Percentiles rank a stretch among this genome's conserved stretches.
These are phyloP conservation scores for Grus americana DNA, from an alignment of 2,113 vertebrate species.

Conservation along the genomic window DNA sequence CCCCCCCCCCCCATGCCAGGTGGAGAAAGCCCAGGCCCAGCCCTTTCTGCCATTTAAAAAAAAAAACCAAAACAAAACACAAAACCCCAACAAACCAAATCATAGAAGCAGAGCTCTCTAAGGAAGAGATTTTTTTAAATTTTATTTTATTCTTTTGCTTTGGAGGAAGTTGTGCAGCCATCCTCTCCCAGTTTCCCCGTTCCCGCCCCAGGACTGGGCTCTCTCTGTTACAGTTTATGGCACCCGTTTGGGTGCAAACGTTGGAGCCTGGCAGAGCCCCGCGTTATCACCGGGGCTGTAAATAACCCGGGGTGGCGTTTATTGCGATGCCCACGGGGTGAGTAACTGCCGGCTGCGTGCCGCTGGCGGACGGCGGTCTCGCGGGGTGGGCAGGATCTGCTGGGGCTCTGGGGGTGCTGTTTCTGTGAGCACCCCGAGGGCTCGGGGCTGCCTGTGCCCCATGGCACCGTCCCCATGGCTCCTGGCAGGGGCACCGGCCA, in stretches of 20 bases:
- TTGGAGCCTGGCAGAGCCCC: background rate
- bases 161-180: background rate
- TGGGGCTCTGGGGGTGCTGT: background rate
- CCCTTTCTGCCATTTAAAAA: background rate
- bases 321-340: background rate
- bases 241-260: background rate
- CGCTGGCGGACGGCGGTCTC: background rate
- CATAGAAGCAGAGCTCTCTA: background rate
- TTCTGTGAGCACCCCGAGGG: fast-evolving
- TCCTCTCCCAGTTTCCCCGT: background rate
- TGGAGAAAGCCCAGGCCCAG: background rate
- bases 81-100: background rate
- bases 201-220: background rate
- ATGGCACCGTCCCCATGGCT: background rate
- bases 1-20: background rate
- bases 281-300: background rate
- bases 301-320: background rate
- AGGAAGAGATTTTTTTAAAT: background rate
- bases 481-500: background rate
- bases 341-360: background rate
- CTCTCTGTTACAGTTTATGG: background rate
- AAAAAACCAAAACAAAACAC: background rate
- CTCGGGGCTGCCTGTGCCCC: background rate
- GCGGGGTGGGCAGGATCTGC: background rate
- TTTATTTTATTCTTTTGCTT: background rate